Evolutionary conservation across 2,797 vertebrate genomes (phyloP).

Genomic region (Crocodylus rhombifer): DNA sequence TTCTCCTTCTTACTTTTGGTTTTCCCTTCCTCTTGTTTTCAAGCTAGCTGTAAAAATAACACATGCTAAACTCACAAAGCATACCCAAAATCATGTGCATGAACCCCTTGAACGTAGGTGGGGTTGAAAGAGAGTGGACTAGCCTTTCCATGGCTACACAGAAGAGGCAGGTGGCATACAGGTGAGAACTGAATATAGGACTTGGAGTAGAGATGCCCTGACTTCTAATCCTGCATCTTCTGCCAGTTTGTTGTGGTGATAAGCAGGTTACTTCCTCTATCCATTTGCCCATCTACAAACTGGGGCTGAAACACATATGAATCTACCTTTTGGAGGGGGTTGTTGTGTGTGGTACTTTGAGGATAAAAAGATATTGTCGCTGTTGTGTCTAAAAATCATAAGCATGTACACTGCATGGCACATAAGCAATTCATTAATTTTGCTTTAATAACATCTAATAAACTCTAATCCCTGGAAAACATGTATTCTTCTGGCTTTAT

Average conservation of each 20-base stretch:
- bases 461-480: not conserved
- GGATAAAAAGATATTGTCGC: not conserved
- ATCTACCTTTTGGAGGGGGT: not conserved
- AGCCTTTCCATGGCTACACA: not conserved
- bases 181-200: not conserved
- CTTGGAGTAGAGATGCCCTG: not conserved
- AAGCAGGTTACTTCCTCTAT: not conserved
- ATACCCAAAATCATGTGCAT: not conserved
- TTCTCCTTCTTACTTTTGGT: not conserved
- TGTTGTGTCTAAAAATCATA: not conserved
- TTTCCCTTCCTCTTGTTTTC: not conserved
- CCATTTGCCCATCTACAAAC: not conserved
- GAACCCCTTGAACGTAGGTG: not conserved
- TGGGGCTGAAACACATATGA: not conserved
- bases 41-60: not conserved
- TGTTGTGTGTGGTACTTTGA: not conserved
- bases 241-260: not conserved
- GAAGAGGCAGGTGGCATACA: not conserved
- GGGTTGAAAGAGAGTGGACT: not conserved
- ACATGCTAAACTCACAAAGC: not conserved
- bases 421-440: not conserved
- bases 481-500: fast-evolving
- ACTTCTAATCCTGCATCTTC: not conserved
- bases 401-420: not conserved
- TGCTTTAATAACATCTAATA: not conserved